These are phyloP conservation scores for Microplitis mediator DNA, from an alignment of 1,140 invertebrate species.

Conservation along the genomic window DNA sequence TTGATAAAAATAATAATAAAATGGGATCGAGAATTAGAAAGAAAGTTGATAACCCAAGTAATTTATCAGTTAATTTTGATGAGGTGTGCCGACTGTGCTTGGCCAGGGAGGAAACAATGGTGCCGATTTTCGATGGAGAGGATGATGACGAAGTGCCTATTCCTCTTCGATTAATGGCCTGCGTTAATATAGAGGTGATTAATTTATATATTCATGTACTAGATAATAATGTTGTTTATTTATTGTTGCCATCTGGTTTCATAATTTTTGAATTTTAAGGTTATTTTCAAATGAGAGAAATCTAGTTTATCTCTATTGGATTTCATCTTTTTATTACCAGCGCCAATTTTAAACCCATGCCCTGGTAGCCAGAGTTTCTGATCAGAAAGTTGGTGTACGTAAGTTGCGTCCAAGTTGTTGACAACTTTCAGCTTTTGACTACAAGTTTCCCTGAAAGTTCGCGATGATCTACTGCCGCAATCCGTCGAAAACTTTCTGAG, in stretches of 20 bases:
- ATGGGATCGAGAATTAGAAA: slow-evolving; percentile 61
- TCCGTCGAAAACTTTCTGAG: no score
- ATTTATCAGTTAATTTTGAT: slow-evolving; percentile 64
- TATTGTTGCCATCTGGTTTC: no score
- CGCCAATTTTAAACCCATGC: not conserved
- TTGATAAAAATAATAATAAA: not conserved
- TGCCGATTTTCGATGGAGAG: slow-evolving; percentile 68
- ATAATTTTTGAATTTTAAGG: not conserved
- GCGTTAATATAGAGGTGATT: slow-evolving; percentile 72
- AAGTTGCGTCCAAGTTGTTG: no score
- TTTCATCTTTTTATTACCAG: slow-evolving; percentile 1
- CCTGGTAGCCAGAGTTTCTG: not conserved
- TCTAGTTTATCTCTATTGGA: slow-evolving; percentile 51
- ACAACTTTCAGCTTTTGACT: no score
- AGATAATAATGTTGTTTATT: no score
- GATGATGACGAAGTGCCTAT: slow-evolving; percentile 67
- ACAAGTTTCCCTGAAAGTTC: no score
- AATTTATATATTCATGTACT: not conserved
- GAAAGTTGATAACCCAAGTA: slow-evolving; percentile 59
- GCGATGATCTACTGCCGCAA: no score
- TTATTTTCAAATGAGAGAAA: slow-evolving; percentile 48
- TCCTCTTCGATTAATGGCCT: slow-evolving; percentile 74
- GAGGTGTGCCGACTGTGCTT: slow-evolving; percentile 75
- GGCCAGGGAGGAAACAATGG: slow-evolving; percentile 66
- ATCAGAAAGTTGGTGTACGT: not conserved